phyloP scores from a whole-genome alignment of 2,113 vertebrate genomes.

The Pao palembangensis region DNA sequence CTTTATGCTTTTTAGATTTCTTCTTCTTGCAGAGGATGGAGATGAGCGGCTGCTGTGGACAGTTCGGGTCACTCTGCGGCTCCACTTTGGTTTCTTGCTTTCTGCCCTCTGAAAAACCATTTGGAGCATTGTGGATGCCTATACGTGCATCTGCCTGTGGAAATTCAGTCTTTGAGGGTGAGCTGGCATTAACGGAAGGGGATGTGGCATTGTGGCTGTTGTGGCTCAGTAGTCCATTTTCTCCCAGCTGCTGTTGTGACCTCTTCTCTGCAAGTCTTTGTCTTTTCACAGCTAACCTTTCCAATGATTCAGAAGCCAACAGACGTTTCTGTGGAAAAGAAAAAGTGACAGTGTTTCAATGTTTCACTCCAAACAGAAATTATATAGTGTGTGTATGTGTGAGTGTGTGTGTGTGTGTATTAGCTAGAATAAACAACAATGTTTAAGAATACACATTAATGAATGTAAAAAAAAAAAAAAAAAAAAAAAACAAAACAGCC shows the following conservation, averaged over 20 bases:
- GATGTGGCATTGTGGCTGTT: constrained; percentile 25
- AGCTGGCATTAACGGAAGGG: constrained; percentile 38
- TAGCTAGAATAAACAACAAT: not conserved
- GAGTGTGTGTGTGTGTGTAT: no score
- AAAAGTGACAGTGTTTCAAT: not conserved
- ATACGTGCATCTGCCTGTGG: constrained; percentile 43
- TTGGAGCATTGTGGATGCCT: constrained; percentile 20
- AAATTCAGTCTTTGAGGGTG: constrained; percentile 61
- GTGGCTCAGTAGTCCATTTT: constrained; percentile 47
- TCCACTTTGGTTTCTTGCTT: constrained; percentile 45
- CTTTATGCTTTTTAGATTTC: constrained; percentile 78
- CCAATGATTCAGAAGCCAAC: constrained; percentile 59
- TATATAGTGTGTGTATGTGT: no score
- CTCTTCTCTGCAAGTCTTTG: constrained; percentile 60
- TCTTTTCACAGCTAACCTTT: constrained; percentile 69
- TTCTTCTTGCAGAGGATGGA: constrained; percentile 70
- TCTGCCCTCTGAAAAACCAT: constrained; percentile 34
- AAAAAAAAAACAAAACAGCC: no score
- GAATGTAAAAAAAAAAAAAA: constrained; percentile 1
- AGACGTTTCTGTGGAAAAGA: constrained; percentile 73
- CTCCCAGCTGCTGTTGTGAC: constrained; percentile 44
- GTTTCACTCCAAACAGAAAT: not conserved
- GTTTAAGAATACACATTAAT: not conserved
- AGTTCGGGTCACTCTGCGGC: constrained; percentile 31
- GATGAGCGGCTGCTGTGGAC: constrained; percentile 42